Base-by-base conservation (phyloP, 2,888 invertebrate species). In the Dicyrtomina minuta region DNA sequence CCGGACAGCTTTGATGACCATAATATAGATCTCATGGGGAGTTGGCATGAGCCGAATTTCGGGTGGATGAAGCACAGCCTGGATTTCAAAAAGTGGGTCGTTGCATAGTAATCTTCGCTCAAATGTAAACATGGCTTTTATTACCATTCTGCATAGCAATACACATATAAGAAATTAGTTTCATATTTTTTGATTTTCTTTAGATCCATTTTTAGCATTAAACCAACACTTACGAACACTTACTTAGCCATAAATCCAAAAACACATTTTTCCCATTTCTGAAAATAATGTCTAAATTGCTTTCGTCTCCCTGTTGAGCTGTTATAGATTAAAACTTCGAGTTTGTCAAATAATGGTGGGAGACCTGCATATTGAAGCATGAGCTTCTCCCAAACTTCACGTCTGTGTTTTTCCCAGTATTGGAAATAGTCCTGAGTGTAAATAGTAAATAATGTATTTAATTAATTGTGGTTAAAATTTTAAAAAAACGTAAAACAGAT, bases 321-420 rank as follows among this genome's bases (percentile, higher is more conserved):
- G 71, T 89, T 89, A 22, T 92, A 85, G 1, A 93, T 90, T 43
- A 95, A 83, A 73, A 90, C 90, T 82, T 96, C 95, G 72, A 95
- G 82, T 82, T 95, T 95, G 78, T 89, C 88, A 15, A 96, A 84
- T 68, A 93, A 87, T 0, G 93, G 92, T 0, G 91, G 90, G 55
- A 93, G 85, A 0, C 90, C 89, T 56, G 89, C 87, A 80, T 93
- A 93, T n/a, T 89, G 86, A 61, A 88, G 87, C 0, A 87, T 84
- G 81, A 95, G 85, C 5, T 84, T 82, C 1, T 88, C 87, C 6
- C 90, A 84, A 60, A 89, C 87, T 68, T 88, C 87, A 0, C 88
- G 86, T 0, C 94, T 86, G 69, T 87, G 86, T 39, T 84, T 83
- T 70, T 90, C 88, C 72, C 95, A 84, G 74, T 87, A 85, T 62